Evolutionary conservation across 2,888 invertebrate genomes (phyloP), one percentile per base, ranked within the genome.

Genomic region (Oxyscelio sp.): DNA sequence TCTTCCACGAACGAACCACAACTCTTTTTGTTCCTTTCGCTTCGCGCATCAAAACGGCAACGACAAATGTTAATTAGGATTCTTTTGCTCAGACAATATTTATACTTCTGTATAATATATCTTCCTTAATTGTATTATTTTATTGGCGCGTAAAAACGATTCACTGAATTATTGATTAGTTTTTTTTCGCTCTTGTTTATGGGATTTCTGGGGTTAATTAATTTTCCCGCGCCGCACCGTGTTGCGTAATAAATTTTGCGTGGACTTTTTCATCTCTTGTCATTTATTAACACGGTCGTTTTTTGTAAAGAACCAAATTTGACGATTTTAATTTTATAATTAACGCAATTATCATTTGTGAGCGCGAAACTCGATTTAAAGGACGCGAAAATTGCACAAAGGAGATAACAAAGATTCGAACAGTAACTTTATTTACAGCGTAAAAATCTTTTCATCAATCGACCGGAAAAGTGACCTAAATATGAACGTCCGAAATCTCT

Each of bases 381-480:
- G n/a, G n/a, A n/a, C n/a, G n/a, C n/a, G n/a, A n/a, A n/a, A n/a
- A n/a, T n/a, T n/a, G n/a, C n/a, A n/a, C n/a, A n/a, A n/a, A n/a
- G n/a, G n/a, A n/a, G n/a, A 34, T 11, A 34, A 34, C 34, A 34
- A 34, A 8, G 11, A 34, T 34, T 11, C 6, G 4, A 31, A 4
- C 61, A 13, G 17, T 24, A 5, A 61, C 22, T 63, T 66, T 38
- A 34, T 66, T 66, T 52, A 22, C 65, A 9, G 19, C 50, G 52
- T 34, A 34, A 52, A 52, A 22, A 66, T 66, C 21, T 52, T 50
- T 66, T 66, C 65, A 58, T 61, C 43, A 61, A 61, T 63, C 65
- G 43, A 56, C 52, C 34, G 56, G 63, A 74, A 74, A 74, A 74
- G 74, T 65, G 74, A 74, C 74, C 74, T 45, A 74, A 65, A 74